Evolutionary conservation across 2,113 vertebrate genomes (phyloP).

Genomic region (Tragulus kanchil): DNA sequence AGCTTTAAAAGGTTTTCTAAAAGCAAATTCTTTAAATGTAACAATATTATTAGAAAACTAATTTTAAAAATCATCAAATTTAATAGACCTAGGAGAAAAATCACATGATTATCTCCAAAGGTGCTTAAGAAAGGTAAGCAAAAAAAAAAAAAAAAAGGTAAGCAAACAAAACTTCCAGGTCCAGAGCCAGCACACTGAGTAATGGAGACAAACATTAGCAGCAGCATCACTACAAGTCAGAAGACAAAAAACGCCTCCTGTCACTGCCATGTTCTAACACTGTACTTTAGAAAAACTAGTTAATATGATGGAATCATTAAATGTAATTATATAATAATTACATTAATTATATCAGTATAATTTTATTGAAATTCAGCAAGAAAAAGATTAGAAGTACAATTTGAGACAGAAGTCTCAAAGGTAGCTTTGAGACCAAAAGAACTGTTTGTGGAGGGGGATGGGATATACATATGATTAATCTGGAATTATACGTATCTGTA

Average conservation of each 20-base stretch:
- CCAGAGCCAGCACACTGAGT: background rate
- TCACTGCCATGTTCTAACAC: background rate
- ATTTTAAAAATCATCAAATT: background rate
- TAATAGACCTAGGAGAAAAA: conserved; percentile 31
- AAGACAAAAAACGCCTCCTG: background rate
- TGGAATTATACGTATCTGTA: no score
- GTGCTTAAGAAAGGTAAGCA: background rate
- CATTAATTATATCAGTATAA: background rate
- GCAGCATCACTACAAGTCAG: background rate
- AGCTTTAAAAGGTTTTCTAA: conserved; percentile 1
- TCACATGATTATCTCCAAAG: background rate
- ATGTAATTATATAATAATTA: background rate
- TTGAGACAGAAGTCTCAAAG: background rate
- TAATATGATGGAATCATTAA: background rate
- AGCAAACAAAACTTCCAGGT: conserved; percentile 16
- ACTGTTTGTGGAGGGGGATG: no score
- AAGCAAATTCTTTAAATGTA: conserved; percentile 29
- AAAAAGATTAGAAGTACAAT: conserved; percentile 2
- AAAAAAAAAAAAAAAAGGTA: no score
- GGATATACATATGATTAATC: no score
- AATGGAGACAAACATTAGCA: background rate
- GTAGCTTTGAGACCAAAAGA: no score
- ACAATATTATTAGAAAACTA: conserved; percentile 11
- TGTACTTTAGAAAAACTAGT: background rate
- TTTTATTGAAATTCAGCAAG: conserved; percentile 12